Percentiles rank a stretch among this genome's conserved stretches.
These are phyloP conservation scores for Callinectes sapidus DNA, from an alignment of 2,888 invertebrate species.

Conservation along the genomic window DNA sequence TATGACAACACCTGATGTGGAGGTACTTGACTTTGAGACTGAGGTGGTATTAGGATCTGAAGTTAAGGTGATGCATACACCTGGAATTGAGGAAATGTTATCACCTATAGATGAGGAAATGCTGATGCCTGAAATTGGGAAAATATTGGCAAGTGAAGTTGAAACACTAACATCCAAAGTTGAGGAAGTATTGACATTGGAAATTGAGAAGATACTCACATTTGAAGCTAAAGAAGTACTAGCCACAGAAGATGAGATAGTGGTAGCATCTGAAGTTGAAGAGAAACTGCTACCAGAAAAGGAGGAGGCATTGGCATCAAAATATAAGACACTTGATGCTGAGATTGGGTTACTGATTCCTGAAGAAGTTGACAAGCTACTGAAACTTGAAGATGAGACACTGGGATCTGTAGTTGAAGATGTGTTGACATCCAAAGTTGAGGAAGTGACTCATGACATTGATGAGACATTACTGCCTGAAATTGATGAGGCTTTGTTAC, in stretches of 20 bases:
- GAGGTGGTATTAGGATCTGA: background rate
- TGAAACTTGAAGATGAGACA: background rate
- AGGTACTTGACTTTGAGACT: background rate
- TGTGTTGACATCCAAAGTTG: background rate
- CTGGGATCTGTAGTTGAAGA: background rate
- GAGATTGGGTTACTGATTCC: background rate
- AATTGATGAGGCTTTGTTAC: background rate
- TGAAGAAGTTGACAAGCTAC: background rate
- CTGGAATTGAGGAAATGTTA: background rate
- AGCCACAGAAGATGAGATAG: background rate
- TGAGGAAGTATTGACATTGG: background rate
- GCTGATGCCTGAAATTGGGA: background rate
- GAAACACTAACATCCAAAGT: background rate
- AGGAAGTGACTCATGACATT: background rate
- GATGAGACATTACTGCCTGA: background rate
- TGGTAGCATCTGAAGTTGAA: background rate
- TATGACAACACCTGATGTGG: background rate
- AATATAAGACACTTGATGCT: background rate
- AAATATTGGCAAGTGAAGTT: background rate
- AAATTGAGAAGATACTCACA: background rate
- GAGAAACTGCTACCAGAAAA: background rate
- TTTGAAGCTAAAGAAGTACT: background rate
- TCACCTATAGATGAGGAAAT: background rate
- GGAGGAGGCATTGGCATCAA: background rate
- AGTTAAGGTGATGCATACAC: background rate